phyloP scores from a whole-genome alignment of 2,113 vertebrate genomes.

The Archocentrus centrarchus region DNA sequence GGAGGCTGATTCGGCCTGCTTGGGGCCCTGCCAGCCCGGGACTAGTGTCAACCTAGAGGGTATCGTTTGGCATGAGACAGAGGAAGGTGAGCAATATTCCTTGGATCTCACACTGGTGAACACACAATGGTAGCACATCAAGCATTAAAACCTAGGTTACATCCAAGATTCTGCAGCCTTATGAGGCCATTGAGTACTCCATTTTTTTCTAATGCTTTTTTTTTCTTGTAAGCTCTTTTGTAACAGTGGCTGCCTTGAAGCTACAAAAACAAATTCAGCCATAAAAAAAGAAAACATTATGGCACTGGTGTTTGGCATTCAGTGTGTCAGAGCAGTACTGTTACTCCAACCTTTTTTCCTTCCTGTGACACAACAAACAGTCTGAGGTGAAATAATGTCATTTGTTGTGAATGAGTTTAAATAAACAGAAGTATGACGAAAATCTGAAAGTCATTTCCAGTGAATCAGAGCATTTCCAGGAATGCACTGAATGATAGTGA shows the following conservation, averaged over 20 bases:
- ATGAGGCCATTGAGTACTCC: not conserved
- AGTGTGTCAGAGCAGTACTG: not conserved
- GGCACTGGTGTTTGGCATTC: not conserved
- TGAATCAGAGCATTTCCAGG: not conserved
- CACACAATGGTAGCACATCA: not conserved
- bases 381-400: not conserved
- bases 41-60: constrained; percentile 98
- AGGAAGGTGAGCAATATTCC: constrained; percentile 86
- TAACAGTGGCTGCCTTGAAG: not conserved
- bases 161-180: not conserved
- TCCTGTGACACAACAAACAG: not conserved
- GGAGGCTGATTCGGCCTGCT: constrained; percentile 85
- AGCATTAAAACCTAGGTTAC: not conserved
- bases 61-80: constrained; percentile 97
- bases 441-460: not conserved
- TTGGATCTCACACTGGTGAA: not conserved
- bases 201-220: not conserved
- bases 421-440: not conserved
- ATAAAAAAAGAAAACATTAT: not conserved
- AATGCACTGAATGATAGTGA: not conserved
- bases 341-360: not conserved
- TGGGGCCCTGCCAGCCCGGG: constrained; percentile 94
- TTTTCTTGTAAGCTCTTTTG: not conserved
- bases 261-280: not conserved
- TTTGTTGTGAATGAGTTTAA: not conserved